These are phyloP conservation scores for Nomada hirtipes DNA, from an alignment of 2,888 invertebrate species.

Conservation along the genomic window DNA sequence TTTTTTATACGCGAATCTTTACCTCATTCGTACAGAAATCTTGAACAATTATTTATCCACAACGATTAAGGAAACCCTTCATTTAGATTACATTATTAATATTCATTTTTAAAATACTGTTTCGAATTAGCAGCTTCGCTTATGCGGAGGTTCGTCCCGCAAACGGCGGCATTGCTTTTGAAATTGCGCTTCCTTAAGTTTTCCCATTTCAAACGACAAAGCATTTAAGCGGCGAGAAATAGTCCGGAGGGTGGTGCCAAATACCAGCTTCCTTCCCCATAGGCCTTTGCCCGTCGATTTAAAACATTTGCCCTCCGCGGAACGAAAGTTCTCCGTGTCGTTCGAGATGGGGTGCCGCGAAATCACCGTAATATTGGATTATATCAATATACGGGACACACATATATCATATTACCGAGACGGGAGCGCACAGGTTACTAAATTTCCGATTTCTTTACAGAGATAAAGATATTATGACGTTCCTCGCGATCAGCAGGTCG, in stretches of 20 bases:
- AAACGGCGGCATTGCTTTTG: slow-evolving; percentile 15
- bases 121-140: slow-evolving; percentile 9
- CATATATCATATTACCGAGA: slow-evolving; percentile 48
- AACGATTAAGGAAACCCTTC: no score
- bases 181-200: slow-evolving; percentile 46
- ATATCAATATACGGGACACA: slow-evolving; percentile 59
- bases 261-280: slow-evolving; percentile 61
- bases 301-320: slow-evolving; percentile 62
- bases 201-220: slow-evolving; percentile 44
- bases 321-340: slow-evolving; percentile 61
- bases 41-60: background rate
- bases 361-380: slow-evolving; percentile 67
- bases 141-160: background rate
- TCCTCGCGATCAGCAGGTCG: slow-evolving; percentile 21
- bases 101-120: background rate
- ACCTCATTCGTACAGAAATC: background rate
- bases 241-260: slow-evolving; percentile 52
- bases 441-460: slow-evolving; percentile 47
- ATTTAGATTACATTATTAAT: background rate
- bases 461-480: slow-evolving; percentile 35
- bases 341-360: slow-evolving; percentile 47
- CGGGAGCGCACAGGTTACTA: slow-evolving; percentile 35
- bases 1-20: no score
- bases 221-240: slow-evolving; percentile 56
- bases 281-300: slow-evolving; percentile 56